phyloP scores from a whole-genome alignment of 1,140 invertebrate species.

The Zaprionus davidi region DNA sequence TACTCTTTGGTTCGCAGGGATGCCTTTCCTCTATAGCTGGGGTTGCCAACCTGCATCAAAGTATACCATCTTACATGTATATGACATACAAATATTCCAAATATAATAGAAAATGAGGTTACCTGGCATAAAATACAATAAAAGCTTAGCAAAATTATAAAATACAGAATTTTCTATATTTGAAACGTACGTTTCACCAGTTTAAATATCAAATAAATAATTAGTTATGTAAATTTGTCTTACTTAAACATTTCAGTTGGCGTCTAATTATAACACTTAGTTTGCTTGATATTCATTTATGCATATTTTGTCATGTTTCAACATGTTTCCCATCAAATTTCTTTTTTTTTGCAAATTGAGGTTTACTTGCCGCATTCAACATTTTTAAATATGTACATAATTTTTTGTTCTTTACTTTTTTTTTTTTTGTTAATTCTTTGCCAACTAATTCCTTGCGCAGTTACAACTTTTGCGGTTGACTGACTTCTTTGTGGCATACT shows the following conservation, averaged over 20 bases:
- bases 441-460: conserved; percentile 56
- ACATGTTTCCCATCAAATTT: not conserved
- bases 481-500: conserved; percentile 67
- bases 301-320: not conserved
- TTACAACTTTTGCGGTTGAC: conserved; percentile 71
- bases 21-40: no score
- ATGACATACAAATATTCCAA: no score
- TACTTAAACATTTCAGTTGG: not conserved
- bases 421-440: conserved; percentile 41
- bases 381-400: conserved; percentile 12
- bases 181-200: no score
- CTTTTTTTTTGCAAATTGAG: not conserved
- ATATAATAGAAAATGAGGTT: no score
- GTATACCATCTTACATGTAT: no score
- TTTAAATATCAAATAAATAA: not conserved
- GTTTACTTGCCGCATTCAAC: not conserved
- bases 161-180: no score
- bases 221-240: not conserved
- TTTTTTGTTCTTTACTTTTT: conserved; percentile 34
- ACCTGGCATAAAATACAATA: no score
- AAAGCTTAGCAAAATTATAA: no score
- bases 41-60: no score
- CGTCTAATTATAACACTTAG: not conserved
- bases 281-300: conserved; percentile 1
- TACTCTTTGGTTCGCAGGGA: no score